Evolutionary conservation across 2,888 invertebrate species (phyloP), one percentile per base, ranked within the genome.

Genomic region (Mellilla xanthometata): DNA sequence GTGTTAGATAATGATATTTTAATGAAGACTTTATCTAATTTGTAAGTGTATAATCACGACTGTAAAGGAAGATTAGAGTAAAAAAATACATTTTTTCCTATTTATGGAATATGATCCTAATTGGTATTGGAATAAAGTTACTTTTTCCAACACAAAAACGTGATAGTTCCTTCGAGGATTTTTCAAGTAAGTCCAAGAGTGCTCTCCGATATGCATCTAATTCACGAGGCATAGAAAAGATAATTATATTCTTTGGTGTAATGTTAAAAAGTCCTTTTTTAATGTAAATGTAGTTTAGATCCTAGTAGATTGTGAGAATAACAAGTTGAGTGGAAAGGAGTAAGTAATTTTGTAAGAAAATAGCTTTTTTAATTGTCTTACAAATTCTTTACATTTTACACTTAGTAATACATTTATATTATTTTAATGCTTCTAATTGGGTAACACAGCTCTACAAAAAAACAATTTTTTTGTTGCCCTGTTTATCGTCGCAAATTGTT

Each of bases 21-120:
- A 54, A 57, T 55, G 35, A 46, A 49, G 35, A 33, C 40, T 38
- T 49, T 55, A 54, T 58, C 47, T 55, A 53, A 54, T 58, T 58
- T 55, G 55, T 55, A 50, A 49, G 40, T 49, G 36, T 39, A 44
- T 47, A 49, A 56, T 53, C 42, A 40, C 27, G 24, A 33, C n/a
- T 51, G 19, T 42, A 49, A 49, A 31, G 31, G 39, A 39, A 34
- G 6, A 12, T 36, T 45, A 29, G 36, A 47, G 41, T 36, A 47
- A 47, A 47, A 32, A n/a, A n/a, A n/a, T n/a, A n/a, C n/a, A n/a
- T n/a, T n/a, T n/a, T n/a, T n/a, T n/a, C n/a, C n/a, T n/a, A n/a
- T n/a, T n/a, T n/a, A n/a, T n/a, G n/a, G n/a, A n/a, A n/a, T n/a
- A n/a, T n/a, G n/a, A n/a, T n/a, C n/a, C n/a, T n/a, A n/a, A n/a